These are phyloP conservation scores for Bombus consobrinus DNA, from an alignment of 1,140 invertebrate genomes.

Conservation along the genomic window DNA sequence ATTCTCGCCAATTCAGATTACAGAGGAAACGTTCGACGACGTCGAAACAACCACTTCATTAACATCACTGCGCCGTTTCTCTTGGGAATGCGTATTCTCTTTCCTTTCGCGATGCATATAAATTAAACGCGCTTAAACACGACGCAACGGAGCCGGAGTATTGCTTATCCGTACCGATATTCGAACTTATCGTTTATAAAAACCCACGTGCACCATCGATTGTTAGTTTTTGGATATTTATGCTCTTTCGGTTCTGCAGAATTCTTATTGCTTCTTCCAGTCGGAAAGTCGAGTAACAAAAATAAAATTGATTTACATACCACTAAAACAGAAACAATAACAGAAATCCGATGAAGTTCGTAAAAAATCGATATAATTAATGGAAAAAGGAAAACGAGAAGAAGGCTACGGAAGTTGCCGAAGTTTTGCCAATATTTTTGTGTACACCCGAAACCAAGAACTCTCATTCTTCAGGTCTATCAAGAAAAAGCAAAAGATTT, in stretches of 20 bases:
- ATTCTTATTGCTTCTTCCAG: neutral
- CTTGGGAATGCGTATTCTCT: neutral
- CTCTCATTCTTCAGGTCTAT: no score
- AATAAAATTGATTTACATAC: no score
- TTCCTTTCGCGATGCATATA: neutral
- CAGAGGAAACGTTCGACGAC: neutral
- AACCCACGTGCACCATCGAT: slow-evolving; percentile 66
- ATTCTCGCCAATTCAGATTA: neutral
- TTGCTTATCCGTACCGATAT: slow-evolving; percentile 57
- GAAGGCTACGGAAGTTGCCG: no score
- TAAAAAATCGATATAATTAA: no score
- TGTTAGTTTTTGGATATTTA: slow-evolving; percentile 64
- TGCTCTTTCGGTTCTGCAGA: slow-evolving; percentile 14
- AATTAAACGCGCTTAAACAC: slow-evolving; percentile 27
- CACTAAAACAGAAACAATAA: no score
- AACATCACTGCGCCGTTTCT: neutral
- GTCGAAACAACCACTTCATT: slow-evolving; percentile 12
- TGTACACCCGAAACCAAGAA: no score
- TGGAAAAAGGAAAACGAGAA: no score
- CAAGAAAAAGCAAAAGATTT: no score
- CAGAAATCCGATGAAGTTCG: no score
- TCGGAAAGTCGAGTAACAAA: no score
- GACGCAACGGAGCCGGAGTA: slow-evolving; percentile 32
- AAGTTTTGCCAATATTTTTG: no score
- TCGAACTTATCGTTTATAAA: slow-evolving; percentile 60